A percentile compares a stretch with the other conserved stretches of the same genome.
These are phyloP conservation scores for Synchiropus splendidus DNA, from an alignment of 2,113 vertebrate genomes.

Conservation along the genomic window DNA sequence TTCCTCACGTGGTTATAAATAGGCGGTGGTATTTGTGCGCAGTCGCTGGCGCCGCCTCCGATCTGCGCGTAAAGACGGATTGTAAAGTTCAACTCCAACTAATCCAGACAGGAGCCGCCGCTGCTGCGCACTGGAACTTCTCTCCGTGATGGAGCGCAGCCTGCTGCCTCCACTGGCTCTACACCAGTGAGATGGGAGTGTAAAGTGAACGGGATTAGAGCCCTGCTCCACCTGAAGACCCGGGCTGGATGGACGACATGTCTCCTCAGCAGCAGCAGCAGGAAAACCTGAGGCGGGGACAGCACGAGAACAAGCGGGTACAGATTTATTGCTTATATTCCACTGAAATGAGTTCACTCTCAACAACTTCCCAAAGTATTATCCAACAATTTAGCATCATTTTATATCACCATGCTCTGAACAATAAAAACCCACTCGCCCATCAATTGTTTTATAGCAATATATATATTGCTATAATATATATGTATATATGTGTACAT, in stretches of 20 bases:
- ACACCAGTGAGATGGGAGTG: no score
- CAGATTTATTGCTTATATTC: neutral
- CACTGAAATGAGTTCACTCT: no score
- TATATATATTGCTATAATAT: no score
- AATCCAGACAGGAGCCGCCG: conserved; percentile 31
- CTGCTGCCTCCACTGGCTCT: neutral
- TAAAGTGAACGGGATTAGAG: conserved; percentile 19
- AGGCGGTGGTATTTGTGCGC: conserved; percentile 16
- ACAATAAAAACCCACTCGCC: no score
- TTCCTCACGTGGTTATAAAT: conserved; percentile 13
- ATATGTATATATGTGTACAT: no score
- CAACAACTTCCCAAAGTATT: no score
- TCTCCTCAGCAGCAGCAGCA: conserved; percentile 63
- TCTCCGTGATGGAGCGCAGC: conserved; percentile 7
- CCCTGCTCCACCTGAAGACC: conserved; percentile 17
- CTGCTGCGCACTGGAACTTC: conserved; percentile 2
- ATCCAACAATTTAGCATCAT: no score
- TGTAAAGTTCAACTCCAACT: conserved; percentile 35
- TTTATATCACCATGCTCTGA: no score
- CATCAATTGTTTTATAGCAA: no score
- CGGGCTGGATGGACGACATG: conserved; percentile 62
- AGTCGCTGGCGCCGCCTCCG: conserved; percentile 38
- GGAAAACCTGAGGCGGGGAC: conserved; percentile 30
- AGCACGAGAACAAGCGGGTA: conserved; percentile 49
- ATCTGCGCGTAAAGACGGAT: conserved; percentile 43